Base-by-base conservation (phyloP, 2,888 invertebrate species). In the Scrobipalpa costella region DNA sequence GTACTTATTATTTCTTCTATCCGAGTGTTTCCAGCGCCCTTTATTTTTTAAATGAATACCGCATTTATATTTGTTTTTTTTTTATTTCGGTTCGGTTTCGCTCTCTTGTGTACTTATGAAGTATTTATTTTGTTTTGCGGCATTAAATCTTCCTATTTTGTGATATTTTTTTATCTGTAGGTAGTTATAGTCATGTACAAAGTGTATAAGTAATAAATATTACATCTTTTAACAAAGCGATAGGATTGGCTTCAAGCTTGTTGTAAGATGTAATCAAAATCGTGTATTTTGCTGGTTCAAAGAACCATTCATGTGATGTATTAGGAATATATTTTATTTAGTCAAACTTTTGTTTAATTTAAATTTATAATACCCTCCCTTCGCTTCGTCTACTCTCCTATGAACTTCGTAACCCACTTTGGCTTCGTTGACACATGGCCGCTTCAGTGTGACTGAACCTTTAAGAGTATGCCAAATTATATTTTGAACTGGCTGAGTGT, bases 271-370 rank as follows among this genome's bases (percentile, higher is more conserved):
- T 13, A 40, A 13, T 38, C 38, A 1, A 13, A 40, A 40, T 13
- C 40, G 13, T 40, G 40, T 40, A 59, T 17, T 59, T 59, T 60
- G 60, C 47, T 47, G 61, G 61, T 61, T 61, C 61, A 11, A 50
- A 21, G 50, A 61, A 52, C 47, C 60, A 52, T 49, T 15, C n/a
- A 17, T 61, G 61, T 61, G 61, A 61, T 61, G 36, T 61, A 34
- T 50, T 61, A 61, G 61, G 21, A 61, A 61, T 61, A 61, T 60
- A 52, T 58, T 58, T 58, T 58, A 9, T 8, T 58, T n/a, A 27
- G 9, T 8, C 9, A 19, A 21, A 40, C 0, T 58, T 57, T 17
- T 47, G 8, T 60, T 27, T 47, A 19, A 27, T 60, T 60, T 33
- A n/a, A n/a, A 17, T 40, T 13, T n/a, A 11, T 2, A 40, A 40